phyloP scores from a whole-genome alignment of 2,113 vertebrate species.

The Zosterops lateralis region DNA sequence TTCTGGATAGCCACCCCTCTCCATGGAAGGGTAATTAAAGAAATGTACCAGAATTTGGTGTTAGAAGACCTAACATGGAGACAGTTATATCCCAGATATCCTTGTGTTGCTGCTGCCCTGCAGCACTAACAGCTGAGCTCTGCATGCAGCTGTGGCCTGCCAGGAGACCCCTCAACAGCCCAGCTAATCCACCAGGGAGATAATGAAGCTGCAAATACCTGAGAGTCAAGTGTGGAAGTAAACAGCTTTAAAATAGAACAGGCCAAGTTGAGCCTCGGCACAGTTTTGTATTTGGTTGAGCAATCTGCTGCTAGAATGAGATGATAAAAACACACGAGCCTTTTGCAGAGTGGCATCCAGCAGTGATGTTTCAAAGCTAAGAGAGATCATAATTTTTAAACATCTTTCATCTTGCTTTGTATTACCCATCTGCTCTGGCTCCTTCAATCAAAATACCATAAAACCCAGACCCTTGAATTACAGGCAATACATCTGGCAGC shows the following conservation, averaged over 20 bases:
- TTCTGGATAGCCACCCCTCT: background rate
- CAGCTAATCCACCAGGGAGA: background rate
- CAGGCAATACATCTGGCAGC: background rate
- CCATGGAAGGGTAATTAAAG: background rate
- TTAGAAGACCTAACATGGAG: background rate
- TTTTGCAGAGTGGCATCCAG: background rate
- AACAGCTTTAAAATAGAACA: conserved; percentile 32
- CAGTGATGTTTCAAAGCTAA: background rate
- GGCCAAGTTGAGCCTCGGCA: background rate
- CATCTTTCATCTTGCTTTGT: background rate
- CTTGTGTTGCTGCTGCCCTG: background rate
- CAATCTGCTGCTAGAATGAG: background rate
- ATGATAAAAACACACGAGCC: background rate
- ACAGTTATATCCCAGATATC: background rate
- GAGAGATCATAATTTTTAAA: background rate
- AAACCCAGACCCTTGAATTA: background rate
- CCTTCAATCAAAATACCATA: background rate
- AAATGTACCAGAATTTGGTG: background rate
- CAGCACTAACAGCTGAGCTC: background rate
- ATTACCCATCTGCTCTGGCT: background rate
- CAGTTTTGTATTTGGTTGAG: background rate
- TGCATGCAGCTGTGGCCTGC: background rate
- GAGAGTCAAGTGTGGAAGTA: background rate
- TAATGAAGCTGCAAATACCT: conserved; percentile 18
- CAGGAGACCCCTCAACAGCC: background rate